Conservation (phyloP, 2,797 vertebrate genomes). For the Heterohyrax brucei region DNA sequence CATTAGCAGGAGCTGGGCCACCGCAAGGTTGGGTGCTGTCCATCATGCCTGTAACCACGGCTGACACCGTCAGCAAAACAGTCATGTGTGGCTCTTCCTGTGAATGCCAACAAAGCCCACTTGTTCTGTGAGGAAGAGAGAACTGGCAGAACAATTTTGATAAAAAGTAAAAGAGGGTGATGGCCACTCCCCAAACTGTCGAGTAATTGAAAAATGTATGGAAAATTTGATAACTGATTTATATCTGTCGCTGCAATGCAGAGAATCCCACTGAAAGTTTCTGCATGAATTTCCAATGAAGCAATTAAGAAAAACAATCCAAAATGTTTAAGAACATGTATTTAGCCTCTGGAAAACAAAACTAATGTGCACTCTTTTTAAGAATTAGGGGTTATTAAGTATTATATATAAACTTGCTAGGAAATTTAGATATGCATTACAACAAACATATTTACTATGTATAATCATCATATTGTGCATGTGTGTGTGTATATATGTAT, state of each 20-base stretch:
- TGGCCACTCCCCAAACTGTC: constrained; percentile 10
- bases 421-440: not conserved
- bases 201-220: constrained; percentile 50
- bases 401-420: not conserved
- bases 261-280: not conserved
- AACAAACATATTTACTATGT: not conserved
- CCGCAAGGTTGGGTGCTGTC: constrained; percentile 93
- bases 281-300: not conserved
- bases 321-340: not conserved
- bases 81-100: constrained; percentile 94
- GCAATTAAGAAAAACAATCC: not conserved
- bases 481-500: not conserved
- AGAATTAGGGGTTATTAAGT: not conserved
- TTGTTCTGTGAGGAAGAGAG: constrained; percentile 73
- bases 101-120: constrained; percentile 83
- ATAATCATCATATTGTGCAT: not conserved
- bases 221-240: not conserved
- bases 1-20: constrained; percentile 94
- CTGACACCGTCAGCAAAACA: constrained; percentile 94
- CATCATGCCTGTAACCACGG: constrained; percentile 93
- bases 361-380: not conserved
- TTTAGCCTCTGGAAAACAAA: constrained; percentile 16
- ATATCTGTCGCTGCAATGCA: constrained; percentile 4
- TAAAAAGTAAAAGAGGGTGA: constrained; percentile 65
- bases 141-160: constrained; percentile 66